Percentiles rank a stretch among this genome's conserved stretches.
Evolutionary conservation across 1,140 invertebrate genomes (phyloP).

Genomic region (Drosophila oshimai): DNA sequence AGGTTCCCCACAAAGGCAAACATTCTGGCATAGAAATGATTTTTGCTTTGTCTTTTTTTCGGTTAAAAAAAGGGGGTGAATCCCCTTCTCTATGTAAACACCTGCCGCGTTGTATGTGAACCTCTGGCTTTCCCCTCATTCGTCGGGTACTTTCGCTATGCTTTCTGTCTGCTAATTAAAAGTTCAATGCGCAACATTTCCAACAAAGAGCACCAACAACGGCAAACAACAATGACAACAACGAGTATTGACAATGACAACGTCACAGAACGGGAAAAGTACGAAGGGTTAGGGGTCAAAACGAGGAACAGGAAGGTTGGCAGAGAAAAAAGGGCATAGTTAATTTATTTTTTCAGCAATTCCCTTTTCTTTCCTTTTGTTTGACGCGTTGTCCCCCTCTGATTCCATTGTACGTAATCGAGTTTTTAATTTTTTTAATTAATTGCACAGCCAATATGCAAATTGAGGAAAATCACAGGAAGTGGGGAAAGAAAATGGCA

Average conservation of each 20-base stretch:
- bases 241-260: slow-evolving; percentile 51
- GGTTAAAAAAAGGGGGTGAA: background rate
- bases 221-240: slow-evolving; percentile 26
- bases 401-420: slow-evolving; percentile 38
- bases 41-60: slow-evolving; percentile 36
- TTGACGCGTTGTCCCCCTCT: slow-evolving; percentile 17
- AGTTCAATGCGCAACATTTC: slow-evolving; percentile 69
- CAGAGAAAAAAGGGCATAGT: slow-evolving; percentile 19
- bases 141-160: slow-evolving; percentile 5
- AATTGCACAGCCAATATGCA: slow-evolving; percentile 57
- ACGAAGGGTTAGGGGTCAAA: background rate
- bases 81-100: slow-evolving; percentile 2
- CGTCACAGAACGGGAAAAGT: slow-evolving; percentile 30
- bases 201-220: slow-evolving; percentile 26
- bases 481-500: background rate
- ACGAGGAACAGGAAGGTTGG: background rate
- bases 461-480: slow-evolving; percentile 16
- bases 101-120: slow-evolving; percentile 7
- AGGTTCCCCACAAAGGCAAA: slow-evolving; percentile 2
- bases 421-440: slow-evolving; percentile 64
- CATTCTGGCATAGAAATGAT: slow-evolving; percentile 53
- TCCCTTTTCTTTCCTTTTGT: slow-evolving; percentile 5
- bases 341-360: slow-evolving; percentile 48
- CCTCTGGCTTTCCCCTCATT: background rate
- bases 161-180: slow-evolving; percentile 58